These are phyloP conservation scores for Psittacula derbiana DNA, from an alignment of 2,797 vertebrate genomes.

Conservation along the genomic window DNA sequence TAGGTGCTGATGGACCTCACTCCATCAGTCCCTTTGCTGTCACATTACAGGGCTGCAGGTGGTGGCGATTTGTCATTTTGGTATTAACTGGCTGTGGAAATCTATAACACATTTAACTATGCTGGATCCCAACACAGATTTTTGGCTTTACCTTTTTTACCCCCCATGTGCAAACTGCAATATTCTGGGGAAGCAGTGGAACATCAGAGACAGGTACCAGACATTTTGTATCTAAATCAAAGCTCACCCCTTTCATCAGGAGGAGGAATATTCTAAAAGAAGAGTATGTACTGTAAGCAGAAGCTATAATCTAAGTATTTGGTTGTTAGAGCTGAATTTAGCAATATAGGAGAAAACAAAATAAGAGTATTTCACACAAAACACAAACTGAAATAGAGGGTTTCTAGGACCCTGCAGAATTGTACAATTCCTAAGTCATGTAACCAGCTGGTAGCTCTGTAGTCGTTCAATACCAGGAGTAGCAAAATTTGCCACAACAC, in stretches of 20 bases:
- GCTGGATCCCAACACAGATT: background rate
- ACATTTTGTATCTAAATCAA: background rate
- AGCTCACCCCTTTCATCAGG: background rate
- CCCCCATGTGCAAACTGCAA: background rate
- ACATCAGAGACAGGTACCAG: background rate
- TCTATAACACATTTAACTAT: background rate
- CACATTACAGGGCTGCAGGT: accelerated
- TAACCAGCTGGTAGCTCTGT: background rate
- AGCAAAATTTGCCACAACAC: background rate
- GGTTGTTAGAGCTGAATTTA: background rate
- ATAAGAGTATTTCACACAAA: background rate
- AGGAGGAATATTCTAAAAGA: background rate
- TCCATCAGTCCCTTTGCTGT: background rate
- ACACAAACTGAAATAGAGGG: background rate
- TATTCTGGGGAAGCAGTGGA: background rate
- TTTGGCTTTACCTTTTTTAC: background rate
- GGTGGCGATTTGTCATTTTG: background rate
- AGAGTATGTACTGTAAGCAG: background rate
- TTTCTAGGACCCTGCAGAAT: background rate
- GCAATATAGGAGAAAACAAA: background rate
- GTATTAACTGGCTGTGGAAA: background rate
- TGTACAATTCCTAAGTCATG: background rate
- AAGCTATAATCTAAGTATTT: background rate
- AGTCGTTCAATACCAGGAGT: background rate
- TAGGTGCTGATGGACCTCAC: background rate